A percentile compares a stretch with the other conserved stretches of the same genome.
phyloP scores from a whole-genome alignment of 2,888 invertebrate species.

The Trichogramma dendrolimi region DNA sequence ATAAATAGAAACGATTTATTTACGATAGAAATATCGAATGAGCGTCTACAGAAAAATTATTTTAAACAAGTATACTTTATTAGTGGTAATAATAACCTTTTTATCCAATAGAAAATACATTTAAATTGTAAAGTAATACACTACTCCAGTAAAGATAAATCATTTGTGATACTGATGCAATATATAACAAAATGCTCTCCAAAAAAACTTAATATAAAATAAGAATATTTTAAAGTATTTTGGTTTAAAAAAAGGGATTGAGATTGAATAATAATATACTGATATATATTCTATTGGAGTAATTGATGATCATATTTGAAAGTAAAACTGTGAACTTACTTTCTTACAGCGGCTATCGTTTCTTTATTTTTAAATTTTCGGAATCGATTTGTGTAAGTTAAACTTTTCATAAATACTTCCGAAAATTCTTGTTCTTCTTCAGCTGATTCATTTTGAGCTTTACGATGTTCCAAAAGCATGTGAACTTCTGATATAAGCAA shows the following conservation, averaged over 20 bases:
- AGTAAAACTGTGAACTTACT: conserved; percentile 56
- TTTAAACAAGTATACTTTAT: too few species aligned
- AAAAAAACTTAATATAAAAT: neutral
- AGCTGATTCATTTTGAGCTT: conserved; percentile 95
- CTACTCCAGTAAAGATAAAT: neutral
- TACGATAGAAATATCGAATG: too few species aligned
- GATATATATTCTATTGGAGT: conserved; percentile 20
- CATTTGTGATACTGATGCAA: neutral
- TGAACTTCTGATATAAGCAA: conserved; percentile 92
- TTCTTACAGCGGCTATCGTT: conserved; percentile 92
- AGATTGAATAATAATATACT: too few species aligned
- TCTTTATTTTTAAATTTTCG: conserved; percentile 98
- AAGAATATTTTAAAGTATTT: neutral
- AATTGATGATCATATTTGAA: conserved; percentile 5
- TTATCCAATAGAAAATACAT: neutral
- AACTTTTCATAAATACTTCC: conserved; percentile 96
- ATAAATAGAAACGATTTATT: too few species aligned
- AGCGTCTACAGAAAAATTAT: too few species aligned
- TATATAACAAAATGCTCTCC: neutral
- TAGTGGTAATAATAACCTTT: neutral
- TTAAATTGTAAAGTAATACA: neutral
- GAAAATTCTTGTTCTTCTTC: conserved; percentile 98
- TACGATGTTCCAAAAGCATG: conserved; percentile 94
- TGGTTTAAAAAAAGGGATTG: conserved; percentile 1
- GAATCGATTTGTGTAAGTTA: conserved; percentile 93